A percentile compares a stretch with the other conserved stretches of the same genome.
Conservation (phyloP, 2,797 vertebrate genomes). For the Thripadectes ignobilis region DNA sequence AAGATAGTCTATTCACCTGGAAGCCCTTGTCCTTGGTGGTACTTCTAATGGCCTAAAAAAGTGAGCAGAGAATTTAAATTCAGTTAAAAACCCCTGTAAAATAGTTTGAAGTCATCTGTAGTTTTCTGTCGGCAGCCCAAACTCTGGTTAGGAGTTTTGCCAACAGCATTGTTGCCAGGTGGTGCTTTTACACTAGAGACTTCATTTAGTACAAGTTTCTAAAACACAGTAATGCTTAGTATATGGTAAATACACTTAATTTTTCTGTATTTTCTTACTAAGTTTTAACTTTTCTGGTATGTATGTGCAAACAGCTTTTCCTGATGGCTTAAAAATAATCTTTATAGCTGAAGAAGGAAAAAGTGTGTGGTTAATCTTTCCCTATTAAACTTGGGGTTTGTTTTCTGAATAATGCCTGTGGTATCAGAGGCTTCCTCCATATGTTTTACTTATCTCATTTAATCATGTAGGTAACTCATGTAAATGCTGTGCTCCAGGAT, state of each 20-base stretch:
- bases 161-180: neutral
- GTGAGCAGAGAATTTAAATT: neutral
- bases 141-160: neutral
- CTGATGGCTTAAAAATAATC: neutral
- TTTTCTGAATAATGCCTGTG: neutral
- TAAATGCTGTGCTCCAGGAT: neutral
- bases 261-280: neutral
- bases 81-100: neutral
- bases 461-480: neutral
- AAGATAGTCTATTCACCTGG: neutral
- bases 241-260: neutral
- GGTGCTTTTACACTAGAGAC: neutral
- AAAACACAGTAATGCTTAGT: neutral
- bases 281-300: neutral
- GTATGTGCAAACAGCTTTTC: neutral
- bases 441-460: conserved; percentile 9
- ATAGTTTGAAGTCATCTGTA: neutral
- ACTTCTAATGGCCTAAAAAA: neutral
- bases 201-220: neutral
- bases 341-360: neutral
- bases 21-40: neutral
- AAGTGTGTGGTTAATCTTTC: neutral
- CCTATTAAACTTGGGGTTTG: neutral
- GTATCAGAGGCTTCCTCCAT: neutral
- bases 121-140: neutral